Evolutionary conservation across 2,113 vertebrate species (phyloP).

Genomic region (Rhinogobius similis): DNA sequence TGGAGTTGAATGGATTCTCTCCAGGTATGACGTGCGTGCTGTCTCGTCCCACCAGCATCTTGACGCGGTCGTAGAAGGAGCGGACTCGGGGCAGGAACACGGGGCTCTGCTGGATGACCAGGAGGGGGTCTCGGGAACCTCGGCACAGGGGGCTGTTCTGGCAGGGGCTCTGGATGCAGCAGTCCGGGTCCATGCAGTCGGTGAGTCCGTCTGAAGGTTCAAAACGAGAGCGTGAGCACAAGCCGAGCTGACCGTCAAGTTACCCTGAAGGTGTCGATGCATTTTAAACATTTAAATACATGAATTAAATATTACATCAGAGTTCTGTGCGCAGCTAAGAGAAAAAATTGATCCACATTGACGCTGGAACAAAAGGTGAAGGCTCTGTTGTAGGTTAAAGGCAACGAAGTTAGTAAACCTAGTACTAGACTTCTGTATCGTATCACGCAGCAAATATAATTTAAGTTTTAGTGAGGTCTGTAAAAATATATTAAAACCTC

Average conservation of each 20-base stretch:
- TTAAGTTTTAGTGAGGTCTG: no score
- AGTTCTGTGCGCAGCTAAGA: not conserved
- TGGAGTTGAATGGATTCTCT: conserved; percentile 96
- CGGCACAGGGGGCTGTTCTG: conserved; percentile 94
- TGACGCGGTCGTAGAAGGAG: conserved; percentile 97
- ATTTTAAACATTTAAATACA: not conserved
- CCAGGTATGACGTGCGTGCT: conserved; percentile 96
- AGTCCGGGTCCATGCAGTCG: conserved; percentile 98
- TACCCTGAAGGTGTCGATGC: not conserved
- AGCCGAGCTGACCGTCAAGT: not conserved
- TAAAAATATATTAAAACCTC: no score
- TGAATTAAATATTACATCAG: not conserved
- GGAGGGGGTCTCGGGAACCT: conserved; percentile 92
- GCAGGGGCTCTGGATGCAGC: conserved; percentile 95
- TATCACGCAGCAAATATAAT: no score
- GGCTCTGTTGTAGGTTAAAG: not conserved
- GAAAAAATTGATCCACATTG: not conserved
- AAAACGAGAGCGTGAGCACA: not conserved
- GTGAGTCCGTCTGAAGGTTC: conserved; percentile 88
- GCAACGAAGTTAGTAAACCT: not conserved
- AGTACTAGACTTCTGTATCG: no score
- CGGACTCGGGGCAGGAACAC: conserved; percentile 80
- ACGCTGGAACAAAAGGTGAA: not conserved
- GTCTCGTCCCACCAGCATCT: conserved; percentile 93
- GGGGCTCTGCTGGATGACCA: conserved; percentile 93